Percentiles rank a stretch among this genome's conserved stretches.
phyloP scores from a whole-genome alignment of 2,888 invertebrate genomes.

The Tholera decimalis region DNA sequence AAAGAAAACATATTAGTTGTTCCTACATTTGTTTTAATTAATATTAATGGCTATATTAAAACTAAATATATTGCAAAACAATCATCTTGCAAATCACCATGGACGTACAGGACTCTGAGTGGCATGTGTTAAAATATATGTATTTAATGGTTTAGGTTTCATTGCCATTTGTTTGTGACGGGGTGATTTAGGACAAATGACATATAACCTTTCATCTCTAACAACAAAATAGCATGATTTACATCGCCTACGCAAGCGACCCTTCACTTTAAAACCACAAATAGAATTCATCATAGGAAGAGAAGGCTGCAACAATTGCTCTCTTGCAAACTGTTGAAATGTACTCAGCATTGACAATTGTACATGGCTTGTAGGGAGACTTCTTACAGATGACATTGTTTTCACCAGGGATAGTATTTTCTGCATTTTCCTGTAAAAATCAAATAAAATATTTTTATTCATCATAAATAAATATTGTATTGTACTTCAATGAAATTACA shows the following conservation, averaged over 20 bases:
- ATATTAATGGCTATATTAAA: slow-evolving; percentile 20
- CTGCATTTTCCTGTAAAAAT: slow-evolving; percentile 74
- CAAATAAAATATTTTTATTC: slow-evolving; percentile 3
- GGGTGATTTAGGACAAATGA: slow-evolving; percentile 94
- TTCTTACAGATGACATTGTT: slow-evolving; percentile 65
- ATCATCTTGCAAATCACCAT: slow-evolving; percentile 74
- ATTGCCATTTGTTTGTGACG: slow-evolving; percentile 96
- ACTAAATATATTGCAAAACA: slow-evolving; percentile 5
- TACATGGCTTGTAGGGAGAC: slow-evolving; percentile 61
- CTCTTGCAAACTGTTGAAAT: slow-evolving; percentile 68
- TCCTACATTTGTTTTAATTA: slow-evolving; percentile 26
- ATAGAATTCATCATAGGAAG: slow-evolving; percentile 75
- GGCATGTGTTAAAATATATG: slow-evolving; percentile 95
- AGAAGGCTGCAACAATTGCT: slow-evolving; percentile 72
- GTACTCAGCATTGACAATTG: slow-evolving; percentile 69
- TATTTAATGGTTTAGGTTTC: slow-evolving; percentile 93
- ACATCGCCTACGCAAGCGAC: slow-evolving; percentile 93
- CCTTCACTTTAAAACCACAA: slow-evolving; percentile 93
- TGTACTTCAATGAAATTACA: no score
- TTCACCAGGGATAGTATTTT: slow-evolving; percentile 76
- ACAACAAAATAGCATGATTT: slow-evolving; percentile 95
- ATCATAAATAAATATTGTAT: no score
- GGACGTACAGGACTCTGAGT: slow-evolving; percentile 91
- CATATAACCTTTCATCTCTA: slow-evolving; percentile 93
- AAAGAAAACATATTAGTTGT: slow-evolving; percentile 13